Percentiles rank a stretch among this genome's conserved stretches.
phyloP scores from a whole-genome alignment of 2,113 vertebrate species.

The Sarotherodon lohbergeri region DNA sequence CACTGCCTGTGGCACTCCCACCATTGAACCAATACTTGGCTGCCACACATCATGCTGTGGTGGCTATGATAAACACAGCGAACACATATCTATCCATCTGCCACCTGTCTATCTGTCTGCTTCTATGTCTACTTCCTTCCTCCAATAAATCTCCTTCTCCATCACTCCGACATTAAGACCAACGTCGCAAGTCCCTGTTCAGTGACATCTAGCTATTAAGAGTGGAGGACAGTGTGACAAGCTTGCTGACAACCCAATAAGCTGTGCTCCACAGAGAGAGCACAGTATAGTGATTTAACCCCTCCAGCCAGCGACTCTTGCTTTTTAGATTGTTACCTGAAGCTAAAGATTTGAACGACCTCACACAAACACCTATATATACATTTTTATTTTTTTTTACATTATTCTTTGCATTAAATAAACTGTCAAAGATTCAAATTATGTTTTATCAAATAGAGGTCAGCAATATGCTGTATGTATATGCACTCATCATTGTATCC shows the following conservation, averaged over 20 bases:
- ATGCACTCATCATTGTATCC: background rate
- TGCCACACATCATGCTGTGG: constrained; percentile 17
- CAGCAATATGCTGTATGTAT: background rate
- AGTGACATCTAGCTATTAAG: background rate
- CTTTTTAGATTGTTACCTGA: background rate
- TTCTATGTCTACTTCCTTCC: background rate
- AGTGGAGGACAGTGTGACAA: constrained; percentile 1
- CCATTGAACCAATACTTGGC: constrained; percentile 49
- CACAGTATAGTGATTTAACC: background rate
- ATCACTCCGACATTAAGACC: background rate
- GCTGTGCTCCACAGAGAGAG: background rate
- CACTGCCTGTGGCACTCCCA: constrained; percentile 39
- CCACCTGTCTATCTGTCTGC: background rate
- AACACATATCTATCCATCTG: background rate
- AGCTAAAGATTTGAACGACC: background rate
- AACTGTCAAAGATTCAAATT: background rate
- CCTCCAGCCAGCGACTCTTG: background rate
- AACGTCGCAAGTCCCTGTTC: background rate
- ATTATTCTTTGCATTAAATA: background rate
- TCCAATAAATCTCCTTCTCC: background rate
- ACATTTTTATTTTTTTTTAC: background rate
- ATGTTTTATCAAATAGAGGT: background rate
- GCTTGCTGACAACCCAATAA: constrained; percentile 33
- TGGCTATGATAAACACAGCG: constrained; percentile 15
- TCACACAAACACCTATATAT: background rate